phyloP scores from a whole-genome alignment of 2,797 vertebrate genomes.

The Rhynchotus rufescens region DNA sequence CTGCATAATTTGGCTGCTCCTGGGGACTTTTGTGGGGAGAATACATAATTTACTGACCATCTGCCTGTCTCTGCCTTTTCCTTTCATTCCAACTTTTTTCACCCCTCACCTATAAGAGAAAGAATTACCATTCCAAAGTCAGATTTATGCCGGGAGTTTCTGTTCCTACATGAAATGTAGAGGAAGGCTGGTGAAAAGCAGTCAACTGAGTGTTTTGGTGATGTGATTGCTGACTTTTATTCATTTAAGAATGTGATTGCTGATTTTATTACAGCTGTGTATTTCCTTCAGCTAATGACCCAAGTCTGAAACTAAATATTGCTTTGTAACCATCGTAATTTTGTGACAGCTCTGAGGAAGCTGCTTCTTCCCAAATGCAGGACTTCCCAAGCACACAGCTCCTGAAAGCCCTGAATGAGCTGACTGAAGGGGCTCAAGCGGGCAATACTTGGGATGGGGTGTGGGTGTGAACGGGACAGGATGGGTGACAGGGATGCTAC shows the following conservation, averaged over 20 bases:
- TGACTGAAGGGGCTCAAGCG: neutral
- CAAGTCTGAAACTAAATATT: neutral
- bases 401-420: neutral
- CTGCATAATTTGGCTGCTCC: slow-evolving; percentile 38
- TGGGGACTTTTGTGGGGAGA: neutral
- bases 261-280: neutral
- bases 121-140: neutral
- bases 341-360: neutral
- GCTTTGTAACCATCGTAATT: neutral
- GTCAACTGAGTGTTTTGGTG: neutral
- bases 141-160: neutral
- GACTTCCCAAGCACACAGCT: neutral
- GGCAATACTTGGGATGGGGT: neutral
- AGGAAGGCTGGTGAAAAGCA: neutral
- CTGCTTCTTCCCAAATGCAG: accelerated
- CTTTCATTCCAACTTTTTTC: neutral
- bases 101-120: neutral
- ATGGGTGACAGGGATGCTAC: neutral
- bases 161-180: neutral
- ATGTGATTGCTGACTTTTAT: neutral
- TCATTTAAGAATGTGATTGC: neutral
- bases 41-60: slow-evolving; percentile 38
- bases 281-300: neutral
- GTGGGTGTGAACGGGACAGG: neutral
- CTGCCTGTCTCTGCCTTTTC: slow-evolving; percentile 5